Conservation (phyloP, 2,888 invertebrate genomes). For the Dendrolimus houi region DNA sequence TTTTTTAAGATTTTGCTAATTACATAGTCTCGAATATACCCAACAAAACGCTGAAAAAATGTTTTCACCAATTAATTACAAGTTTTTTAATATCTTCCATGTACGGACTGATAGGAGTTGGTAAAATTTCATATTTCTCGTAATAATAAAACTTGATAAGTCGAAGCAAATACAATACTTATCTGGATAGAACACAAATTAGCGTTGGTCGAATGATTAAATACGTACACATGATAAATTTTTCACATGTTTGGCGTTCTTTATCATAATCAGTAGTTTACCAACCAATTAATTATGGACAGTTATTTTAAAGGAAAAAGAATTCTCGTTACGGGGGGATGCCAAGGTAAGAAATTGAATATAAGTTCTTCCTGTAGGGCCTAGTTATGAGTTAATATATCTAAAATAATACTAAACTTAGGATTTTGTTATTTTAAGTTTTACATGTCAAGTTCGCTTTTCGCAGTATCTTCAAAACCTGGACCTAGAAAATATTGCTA, state of each 20-base stretch:
- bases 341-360: constrained; percentile 78
- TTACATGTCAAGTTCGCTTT: too few relatives aligned
- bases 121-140: too few relatives aligned
- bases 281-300: constrained; percentile 28
- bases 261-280: too few relatives aligned
- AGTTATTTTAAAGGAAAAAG: constrained; percentile 82
- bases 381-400: background rate
- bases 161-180: background rate
- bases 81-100: too few relatives aligned
- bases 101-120: too few relatives aligned
- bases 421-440: too few relatives aligned
- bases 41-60: too few relatives aligned
- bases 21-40: too few relatives aligned
- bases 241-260: background rate
- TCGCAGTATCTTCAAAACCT: too few relatives aligned
- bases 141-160: background rate
- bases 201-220: background rate
- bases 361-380: background rate
- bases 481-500: too few relatives aligned
- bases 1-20: too few relatives aligned
- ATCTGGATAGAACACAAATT: background rate
- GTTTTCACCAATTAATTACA: too few relatives aligned
- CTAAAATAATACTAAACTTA: background rate
- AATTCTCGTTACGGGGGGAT: constrained; percentile 91
- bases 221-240: background rate